A percentile compares a stretch with the other conserved stretches of the same genome.
phyloP scores from a whole-genome alignment of 2,888 invertebrate species.

The Meteorus cinctellus region DNA sequence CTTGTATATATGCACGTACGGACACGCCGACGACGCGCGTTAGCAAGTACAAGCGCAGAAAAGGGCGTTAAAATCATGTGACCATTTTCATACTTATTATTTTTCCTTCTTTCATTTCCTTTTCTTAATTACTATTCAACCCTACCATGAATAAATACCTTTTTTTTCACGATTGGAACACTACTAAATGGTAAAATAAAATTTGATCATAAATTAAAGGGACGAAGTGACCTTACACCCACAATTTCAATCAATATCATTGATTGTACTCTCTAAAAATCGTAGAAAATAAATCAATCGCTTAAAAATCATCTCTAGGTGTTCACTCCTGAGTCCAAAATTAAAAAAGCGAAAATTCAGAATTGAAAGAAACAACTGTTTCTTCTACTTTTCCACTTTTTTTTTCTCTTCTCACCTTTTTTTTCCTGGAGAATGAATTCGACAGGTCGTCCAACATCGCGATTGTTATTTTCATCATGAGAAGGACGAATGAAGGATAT shows the following conservation, averaged over 20 bases:
- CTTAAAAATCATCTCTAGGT: too few relatives aligned
- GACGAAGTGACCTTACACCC: too few relatives aligned
- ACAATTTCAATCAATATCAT: too few relatives aligned
- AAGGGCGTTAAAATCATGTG: slow-evolving; percentile 70
- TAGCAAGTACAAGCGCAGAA: slow-evolving; percentile 68
- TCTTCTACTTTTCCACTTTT: not conserved
- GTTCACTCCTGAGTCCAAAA: too few relatives aligned
- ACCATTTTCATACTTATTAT: slow-evolving; percentile 57
- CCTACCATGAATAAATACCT: too few relatives aligned
- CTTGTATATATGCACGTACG: slow-evolving; percentile 52
- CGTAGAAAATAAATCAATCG: too few relatives aligned
- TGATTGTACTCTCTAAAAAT: too few relatives aligned
- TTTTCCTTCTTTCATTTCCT: slow-evolving; percentile 27
- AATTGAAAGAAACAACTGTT: not conserved
- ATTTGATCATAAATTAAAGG: too few relatives aligned
- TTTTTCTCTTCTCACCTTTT: not conserved
- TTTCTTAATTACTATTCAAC: slow-evolving; percentile 30
- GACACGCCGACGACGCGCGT: slow-evolving; percentile 58
- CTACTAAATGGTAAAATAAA: too few relatives aligned
- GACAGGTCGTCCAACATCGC: slow-evolving; percentile 5
- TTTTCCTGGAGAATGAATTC: not conserved
- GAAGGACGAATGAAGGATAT: slow-evolving; percentile 20
- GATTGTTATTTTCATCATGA: slow-evolving; percentile 14
- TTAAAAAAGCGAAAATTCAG: too few relatives aligned
- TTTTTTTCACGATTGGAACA: too few relatives aligned